Base-by-base conservation (phyloP, 2,797 vertebrate species). In the Oreochromis grahami region DNA sequence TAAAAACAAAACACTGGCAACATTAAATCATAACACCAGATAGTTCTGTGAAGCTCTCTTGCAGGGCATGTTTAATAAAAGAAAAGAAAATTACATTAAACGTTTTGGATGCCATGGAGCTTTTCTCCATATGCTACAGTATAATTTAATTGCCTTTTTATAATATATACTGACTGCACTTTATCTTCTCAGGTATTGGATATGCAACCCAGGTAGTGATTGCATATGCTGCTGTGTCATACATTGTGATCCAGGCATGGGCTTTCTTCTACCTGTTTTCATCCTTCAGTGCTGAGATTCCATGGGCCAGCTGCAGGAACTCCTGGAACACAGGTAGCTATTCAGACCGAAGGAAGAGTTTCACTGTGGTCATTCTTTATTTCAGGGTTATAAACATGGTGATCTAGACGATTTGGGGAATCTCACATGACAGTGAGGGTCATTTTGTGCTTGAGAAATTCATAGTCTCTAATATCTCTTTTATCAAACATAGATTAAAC, bases 211-310 rank as follows among this genome's bases (percentile, higher is more conserved):
- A 95, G 84, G 68, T 95, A 24, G 94, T 94, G 85, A 94, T 94
- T 76, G 94, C 91, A 7, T 95, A 95, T 3, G 93, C 92, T 14
- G 93, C 93, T 0, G 93, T 95, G 65, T 95, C 93, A 2, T 96
- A 96, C 89, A 95, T 95, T 38, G 93, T 95, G 68, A 96, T 95
- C 83, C 94, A 95, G 88, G 94, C 94, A 1, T 96, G 94, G 95
- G 95, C 95, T 8, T 95, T 95, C 88, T 95, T 95, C 82, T 94
- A 96, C 90, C 92, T 96, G 48, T 96, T 96, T 84, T 94, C 91
- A 2, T 95, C 95, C 34, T 95, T 96, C 86, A 94, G 85, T 3
- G 76, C 89, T 17, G 94, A 95, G 68, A 56, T 96, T 50, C 94
- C 94, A 1, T 95, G 94, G 94, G 94, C 95, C 83, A 95, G 88